Base-by-base conservation (phyloP, 2,888 invertebrate species). In the Stenchaetothrips biformis region DNA sequence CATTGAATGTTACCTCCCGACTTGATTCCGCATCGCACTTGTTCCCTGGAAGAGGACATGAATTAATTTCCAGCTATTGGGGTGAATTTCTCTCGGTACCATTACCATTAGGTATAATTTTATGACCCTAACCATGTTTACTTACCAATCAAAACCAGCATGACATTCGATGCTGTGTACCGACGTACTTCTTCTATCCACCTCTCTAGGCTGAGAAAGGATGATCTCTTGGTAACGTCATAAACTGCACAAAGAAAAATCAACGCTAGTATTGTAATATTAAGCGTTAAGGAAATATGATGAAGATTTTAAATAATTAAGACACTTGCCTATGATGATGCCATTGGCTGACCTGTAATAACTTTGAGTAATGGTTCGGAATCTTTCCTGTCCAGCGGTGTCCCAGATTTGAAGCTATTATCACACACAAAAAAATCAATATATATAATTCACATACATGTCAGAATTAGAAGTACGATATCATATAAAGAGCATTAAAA, bases 331-430 rank as follows among this genome's bases (percentile, higher is more conserved):
- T 85, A 98, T 93, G 83, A 98, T 95, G 82, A 98, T 97, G 84
- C 97, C 98, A 89, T 98, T 97, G 77, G 98, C 98, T 83, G 96
- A 97, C 85, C 98, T 92, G 88, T 98, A 98, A 87, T 98, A 98
- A 86, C 97, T 97, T 87, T 98, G 98, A 0, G 98, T 98, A 84
- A 98, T 98, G 7, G 98, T 98, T 82, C 98, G 92, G 88, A 98
- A 98, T 82, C 98, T 90, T 87, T 98, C 98, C 86, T 98, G 98
- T 0, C 98, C 98, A 80, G 98, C 97, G 13, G 97, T 98, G 88
- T 98, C 97, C 97, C 97, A 97, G 86, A 98, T 97, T 90, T 97
- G 97, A 82, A 95, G 89, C 95, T 95, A 87, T 37, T 37, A 37
- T 37, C 37, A 37, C 1, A 37, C 37, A 37, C 37, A 37, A 37